Percentiles rank a stretch among this genome's conserved stretches.
Conservation (phyloP, 2,113 vertebrate genomes). For the Oxygymnocypris stewartii region DNA sequence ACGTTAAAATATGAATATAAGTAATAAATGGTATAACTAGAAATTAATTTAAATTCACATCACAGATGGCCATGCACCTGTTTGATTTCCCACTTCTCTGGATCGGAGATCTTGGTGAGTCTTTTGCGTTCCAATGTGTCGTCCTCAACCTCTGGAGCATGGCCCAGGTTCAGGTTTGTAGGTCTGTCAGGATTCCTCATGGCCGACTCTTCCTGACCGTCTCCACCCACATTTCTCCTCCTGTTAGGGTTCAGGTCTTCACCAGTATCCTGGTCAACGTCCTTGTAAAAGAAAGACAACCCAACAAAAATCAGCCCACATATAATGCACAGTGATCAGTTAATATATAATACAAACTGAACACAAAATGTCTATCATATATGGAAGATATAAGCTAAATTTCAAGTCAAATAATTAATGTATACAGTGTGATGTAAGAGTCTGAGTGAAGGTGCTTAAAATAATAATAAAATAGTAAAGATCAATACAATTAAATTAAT, state of each 20-base stretch:
- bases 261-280: slow-evolving; percentile 96
- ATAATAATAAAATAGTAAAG: neutral
- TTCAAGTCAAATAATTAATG: neutral
- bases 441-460: neutral
- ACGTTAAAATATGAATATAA: neutral
- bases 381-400: neutral
- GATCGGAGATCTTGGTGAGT: slow-evolving; percentile 96
- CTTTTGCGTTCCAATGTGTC: slow-evolving; percentile 93
- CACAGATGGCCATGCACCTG: slow-evolving; percentile 75
- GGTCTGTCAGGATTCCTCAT: slow-evolving; percentile 96
- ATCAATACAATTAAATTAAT: no score
- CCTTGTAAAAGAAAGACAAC: slow-evolving; percentile 71
- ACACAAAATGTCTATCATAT: neutral
- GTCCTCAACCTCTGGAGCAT: slow-evolving; percentile 90
- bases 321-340: neutral
- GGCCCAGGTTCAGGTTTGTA: slow-evolving; percentile 89
- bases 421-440: neutral
- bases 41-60: neutral
- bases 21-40: neutral
- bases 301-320: slow-evolving; percentile 6
- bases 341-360: neutral
- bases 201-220: slow-evolving; percentile 82
- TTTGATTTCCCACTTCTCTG: slow-evolving; percentile 98
- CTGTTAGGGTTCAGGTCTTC: slow-evolving; percentile 96
- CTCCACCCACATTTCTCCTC: slow-evolving; percentile 85